Evolutionary conservation across 2,113 vertebrate species (phyloP).

Genomic region (Mystacornis crossleyi): DNA sequence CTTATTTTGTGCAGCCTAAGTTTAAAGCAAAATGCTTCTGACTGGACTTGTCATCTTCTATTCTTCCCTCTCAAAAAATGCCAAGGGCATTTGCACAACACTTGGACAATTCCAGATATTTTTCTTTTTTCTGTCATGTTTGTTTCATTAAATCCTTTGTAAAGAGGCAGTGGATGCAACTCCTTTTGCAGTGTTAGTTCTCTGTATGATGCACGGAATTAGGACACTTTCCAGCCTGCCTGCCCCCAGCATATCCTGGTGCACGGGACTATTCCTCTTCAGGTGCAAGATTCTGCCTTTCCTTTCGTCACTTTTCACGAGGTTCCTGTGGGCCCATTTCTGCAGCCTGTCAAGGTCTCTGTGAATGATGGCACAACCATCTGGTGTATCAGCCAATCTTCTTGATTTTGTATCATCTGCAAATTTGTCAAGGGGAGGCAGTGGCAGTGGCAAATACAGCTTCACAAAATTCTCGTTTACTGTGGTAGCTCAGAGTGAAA

Average conservation of each 20-base stretch:
- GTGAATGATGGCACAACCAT: not conserved
- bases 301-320: not conserved
- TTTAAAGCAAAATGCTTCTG: not conserved
- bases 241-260: not conserved
- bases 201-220: not conserved
- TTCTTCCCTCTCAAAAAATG: not conserved
- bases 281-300: not conserved
- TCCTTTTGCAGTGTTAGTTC: not conserved
- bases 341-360: not conserved
- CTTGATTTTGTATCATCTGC: not conserved
- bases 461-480: not conserved
- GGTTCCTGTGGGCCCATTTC: not conserved
- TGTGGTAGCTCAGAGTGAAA: not conserved
- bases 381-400: not conserved
- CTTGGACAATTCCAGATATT: not conserved
- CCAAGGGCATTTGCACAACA: not conserved
- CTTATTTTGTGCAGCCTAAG: not conserved
- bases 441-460: not conserved
- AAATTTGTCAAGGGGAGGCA: not conserved
- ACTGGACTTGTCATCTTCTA: not conserved
- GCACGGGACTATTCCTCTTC: not conserved
- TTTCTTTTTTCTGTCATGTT: not conserved
- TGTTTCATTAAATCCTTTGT: not conserved
- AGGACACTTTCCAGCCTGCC: fast-evolving
- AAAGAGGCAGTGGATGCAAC: not conserved